phyloP scores from a whole-genome alignment of 2,888 invertebrate genomes.

The Nemotelus nigrinus region DNA sequence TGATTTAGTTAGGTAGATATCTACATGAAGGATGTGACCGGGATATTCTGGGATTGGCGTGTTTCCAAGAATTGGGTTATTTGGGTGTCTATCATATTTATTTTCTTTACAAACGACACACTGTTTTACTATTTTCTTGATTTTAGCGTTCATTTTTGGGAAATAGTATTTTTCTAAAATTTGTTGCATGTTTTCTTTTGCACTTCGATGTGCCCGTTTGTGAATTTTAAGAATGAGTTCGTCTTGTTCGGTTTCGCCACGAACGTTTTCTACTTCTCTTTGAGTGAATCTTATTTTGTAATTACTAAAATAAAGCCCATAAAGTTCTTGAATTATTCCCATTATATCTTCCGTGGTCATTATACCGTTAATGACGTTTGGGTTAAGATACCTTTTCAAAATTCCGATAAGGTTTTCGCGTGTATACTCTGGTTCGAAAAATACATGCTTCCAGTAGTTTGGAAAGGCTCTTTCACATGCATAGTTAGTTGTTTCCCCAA shows the following conservation, averaged over 20 bases:
- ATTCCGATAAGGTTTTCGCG: not conserved
- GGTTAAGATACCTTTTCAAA: slow-evolving; percentile 20
- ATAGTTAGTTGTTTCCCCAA: not conserved
- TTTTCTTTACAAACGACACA: slow-evolving; percentile 19
- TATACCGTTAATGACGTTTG: slow-evolving; percentile 22
- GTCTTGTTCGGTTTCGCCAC: slow-evolving; percentile 2
- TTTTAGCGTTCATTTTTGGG: slow-evolving; percentile 43
- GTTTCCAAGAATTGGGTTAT: slow-evolving; percentile 24
- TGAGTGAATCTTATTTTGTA: not conserved
- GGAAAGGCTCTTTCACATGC: not conserved
- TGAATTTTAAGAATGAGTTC: not conserved
- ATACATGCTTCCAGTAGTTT: not conserved
- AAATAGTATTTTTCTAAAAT: slow-evolving; percentile 40
- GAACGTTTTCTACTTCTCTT: not conserved
- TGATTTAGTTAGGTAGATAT: slow-evolving; percentile 32
- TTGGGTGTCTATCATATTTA: slow-evolving; percentile 44
- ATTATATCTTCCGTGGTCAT: slow-evolving; percentile 3
- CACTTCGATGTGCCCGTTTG: slow-evolving; percentile 20
- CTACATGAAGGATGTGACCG: slow-evolving; percentile 41
- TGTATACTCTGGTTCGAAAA: not conserved
- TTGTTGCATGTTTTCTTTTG: slow-evolving; percentile 40
- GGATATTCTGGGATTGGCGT: slow-evolving; percentile 47
- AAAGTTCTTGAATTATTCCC: slow-evolving; percentile 1
- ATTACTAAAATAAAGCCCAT: not conserved
- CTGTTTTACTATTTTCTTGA: slow-evolving; percentile 43